These are phyloP conservation scores for Synanthedon myopaeformis DNA, from an alignment of 2,888 invertebrate species.

Conservation along the genomic window DNA sequence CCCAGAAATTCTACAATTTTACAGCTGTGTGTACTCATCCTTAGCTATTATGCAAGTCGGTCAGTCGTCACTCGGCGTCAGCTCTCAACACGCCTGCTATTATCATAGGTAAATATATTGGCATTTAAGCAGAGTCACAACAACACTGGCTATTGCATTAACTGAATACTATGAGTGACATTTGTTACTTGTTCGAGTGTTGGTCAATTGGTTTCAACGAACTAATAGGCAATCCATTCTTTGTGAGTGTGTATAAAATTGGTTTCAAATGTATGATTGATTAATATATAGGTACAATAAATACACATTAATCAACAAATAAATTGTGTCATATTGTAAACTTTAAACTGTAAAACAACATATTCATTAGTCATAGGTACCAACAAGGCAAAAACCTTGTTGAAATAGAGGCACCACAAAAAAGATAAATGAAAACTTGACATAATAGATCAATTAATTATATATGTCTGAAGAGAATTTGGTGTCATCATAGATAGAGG, in stretches of 20 bases:
- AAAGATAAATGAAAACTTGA: too few relatives aligned
- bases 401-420: too few relatives aligned
- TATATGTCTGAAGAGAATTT: too few relatives aligned
- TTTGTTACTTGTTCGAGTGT: conserved; percentile 31
- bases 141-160: conserved; percentile 28
- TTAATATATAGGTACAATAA: background rate
- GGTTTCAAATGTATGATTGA: background rate
- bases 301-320: too few relatives aligned
- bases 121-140: conserved; percentile 31
- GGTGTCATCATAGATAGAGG: too few relatives aligned
- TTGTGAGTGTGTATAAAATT: background rate
- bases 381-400: too few relatives aligned
- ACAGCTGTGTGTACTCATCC: background rate
- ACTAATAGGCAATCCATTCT: conserved; percentile 1
- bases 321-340: too few relatives aligned
- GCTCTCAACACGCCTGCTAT: conserved; percentile 19
- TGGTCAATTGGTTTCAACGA: conserved; percentile 33
- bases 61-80: conserved; percentile 22
- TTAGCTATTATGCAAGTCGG: conserved; percentile 25
- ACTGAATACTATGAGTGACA: conserved; percentile 26
- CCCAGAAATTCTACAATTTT: too few relatives aligned
- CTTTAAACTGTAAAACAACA: too few relatives aligned
- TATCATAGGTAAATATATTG: conserved; percentile 35
- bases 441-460: too few relatives aligned
- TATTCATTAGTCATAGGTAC: too few relatives aligned